These are phyloP conservation scores for Araneus ventricosus DNA, from an alignment of 1,140 invertebrate species.

Conservation along the genomic window DNA sequence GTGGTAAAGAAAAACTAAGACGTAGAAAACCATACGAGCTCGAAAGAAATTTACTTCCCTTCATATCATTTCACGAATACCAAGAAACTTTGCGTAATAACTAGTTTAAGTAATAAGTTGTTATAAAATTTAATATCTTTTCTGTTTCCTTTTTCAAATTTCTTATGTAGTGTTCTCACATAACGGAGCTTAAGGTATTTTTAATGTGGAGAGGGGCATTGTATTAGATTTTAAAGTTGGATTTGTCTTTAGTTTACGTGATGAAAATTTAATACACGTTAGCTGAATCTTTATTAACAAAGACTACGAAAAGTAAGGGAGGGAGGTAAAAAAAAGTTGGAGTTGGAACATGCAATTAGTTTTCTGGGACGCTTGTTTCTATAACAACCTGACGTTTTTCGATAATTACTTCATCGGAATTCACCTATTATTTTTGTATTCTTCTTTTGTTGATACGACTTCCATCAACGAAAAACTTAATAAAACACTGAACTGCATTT, in stretches of 20 bases:
- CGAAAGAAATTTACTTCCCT: too few species aligned
- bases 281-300: neutral
- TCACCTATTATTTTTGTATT: neutral
- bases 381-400: neutral
- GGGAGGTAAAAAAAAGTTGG: neutral
- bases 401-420: conserved; percentile 13
- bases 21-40: neutral
- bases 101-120: too few species aligned
- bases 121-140: too few species aligned
- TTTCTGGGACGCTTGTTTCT: neutral
- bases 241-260: neutral
- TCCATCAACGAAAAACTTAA: neutral
- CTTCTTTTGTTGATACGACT: neutral
- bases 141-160: too few species aligned
- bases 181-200: too few species aligned
- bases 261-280: neutral
- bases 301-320: neutral
- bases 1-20: neutral
- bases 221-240: too few species aligned
- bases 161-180: too few species aligned
- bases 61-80: too few species aligned
- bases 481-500: too few species aligned
- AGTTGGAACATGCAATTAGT: conserved; percentile 5
- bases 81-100: too few species aligned
- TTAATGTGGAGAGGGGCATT: too few species aligned